Evolutionary conservation across 2,888 invertebrate genomes (phyloP).

Genomic region (Drosophila dives): DNA sequence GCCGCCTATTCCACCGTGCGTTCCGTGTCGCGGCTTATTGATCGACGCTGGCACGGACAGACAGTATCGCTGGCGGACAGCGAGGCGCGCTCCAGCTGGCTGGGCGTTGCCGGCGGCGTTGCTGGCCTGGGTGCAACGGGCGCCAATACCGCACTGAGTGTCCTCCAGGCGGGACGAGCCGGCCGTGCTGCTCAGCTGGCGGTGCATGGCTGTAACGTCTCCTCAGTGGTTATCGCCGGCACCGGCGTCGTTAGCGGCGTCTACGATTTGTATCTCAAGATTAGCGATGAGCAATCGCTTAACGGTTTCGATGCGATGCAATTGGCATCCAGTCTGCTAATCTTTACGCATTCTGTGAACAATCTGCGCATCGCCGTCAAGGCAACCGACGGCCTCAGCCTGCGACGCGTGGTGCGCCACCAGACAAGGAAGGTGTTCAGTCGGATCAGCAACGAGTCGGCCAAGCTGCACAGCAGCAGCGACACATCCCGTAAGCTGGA

Average conservation of each 20-base stretch:
- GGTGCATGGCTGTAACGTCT: conserved; percentile 70
- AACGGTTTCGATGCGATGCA: conserved; percentile 65
- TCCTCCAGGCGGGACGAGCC: conserved; percentile 39
- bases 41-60: conserved; percentile 73
- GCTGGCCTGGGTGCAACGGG: conserved; percentile 65
- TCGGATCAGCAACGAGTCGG: conserved; percentile 53
- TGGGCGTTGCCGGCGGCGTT: conserved; percentile 75
- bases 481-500: conserved; percentile 52
- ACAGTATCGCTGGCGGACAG: conserved; percentile 57
- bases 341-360: conserved; percentile 80
- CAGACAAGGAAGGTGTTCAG: conserved; percentile 59
- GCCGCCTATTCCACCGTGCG: conserved; percentile 69
- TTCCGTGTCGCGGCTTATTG: conserved; percentile 58
- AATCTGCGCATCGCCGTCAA: conserved; percentile 76
- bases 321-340: conserved; percentile 72
- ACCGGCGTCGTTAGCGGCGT: conserved; percentile 71
- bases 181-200: conserved; percentile 60
- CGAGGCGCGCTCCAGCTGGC: conserved; percentile 76
- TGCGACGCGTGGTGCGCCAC: conserved; percentile 65
- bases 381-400: conserved; percentile 55
- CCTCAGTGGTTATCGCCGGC: conserved; percentile 72
- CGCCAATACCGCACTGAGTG: conserved; percentile 60
- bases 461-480: conserved; percentile 39
- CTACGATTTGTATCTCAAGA: conserved; percentile 73
- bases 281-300: conserved; percentile 66